Conservation (phyloP, 2,797 vertebrate species). For the Protonibea diacanthus region DNA sequence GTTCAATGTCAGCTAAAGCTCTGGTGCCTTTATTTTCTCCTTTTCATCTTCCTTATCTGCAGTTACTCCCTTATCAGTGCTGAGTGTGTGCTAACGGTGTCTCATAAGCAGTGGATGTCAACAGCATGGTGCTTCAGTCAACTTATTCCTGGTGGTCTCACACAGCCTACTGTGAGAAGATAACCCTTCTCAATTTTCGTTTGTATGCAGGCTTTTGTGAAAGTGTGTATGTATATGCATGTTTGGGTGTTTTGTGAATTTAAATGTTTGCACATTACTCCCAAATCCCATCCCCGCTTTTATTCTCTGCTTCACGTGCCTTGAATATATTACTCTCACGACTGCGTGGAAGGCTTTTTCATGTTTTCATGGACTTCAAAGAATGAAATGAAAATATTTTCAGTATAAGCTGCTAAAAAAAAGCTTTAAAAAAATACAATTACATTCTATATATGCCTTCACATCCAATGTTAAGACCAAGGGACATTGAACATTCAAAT, state of each 20-base stretch:
- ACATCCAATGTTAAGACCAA: conserved; percentile 13
- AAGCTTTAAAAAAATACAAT: conserved; percentile 1
- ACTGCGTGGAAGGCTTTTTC: conserved; percentile 2
- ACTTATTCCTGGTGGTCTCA: conserved; percentile 64
- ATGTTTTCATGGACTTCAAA: conserved; percentile 9
- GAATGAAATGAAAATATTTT: background rate
- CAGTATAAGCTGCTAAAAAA: background rate
- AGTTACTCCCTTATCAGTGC: conserved; percentile 71
- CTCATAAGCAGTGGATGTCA: conserved; percentile 78
- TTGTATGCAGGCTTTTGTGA: conserved; percentile 26
- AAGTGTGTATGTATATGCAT: background rate
- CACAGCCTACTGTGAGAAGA: conserved; percentile 32
- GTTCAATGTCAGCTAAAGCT: conserved; percentile 70
- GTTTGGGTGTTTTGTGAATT: conserved; percentile 26
- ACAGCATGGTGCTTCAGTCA: conserved; percentile 64
- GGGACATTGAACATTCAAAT: conserved; percentile 19
- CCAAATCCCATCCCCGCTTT: background rate
- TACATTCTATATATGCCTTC: background rate
- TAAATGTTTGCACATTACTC: conserved; percentile 5
- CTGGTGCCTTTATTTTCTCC: conserved; percentile 71
- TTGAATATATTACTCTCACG: background rate
- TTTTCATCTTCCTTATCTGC: conserved; percentile 79
- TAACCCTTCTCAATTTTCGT: conserved; percentile 47
- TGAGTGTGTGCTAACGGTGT: conserved; percentile 74
- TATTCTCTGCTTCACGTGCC: background rate